Percentiles rank a stretch among this genome's conserved stretches.
Conservation (phyloP, 2,113 vertebrate genomes). For the Urocolius indicus region DNA sequence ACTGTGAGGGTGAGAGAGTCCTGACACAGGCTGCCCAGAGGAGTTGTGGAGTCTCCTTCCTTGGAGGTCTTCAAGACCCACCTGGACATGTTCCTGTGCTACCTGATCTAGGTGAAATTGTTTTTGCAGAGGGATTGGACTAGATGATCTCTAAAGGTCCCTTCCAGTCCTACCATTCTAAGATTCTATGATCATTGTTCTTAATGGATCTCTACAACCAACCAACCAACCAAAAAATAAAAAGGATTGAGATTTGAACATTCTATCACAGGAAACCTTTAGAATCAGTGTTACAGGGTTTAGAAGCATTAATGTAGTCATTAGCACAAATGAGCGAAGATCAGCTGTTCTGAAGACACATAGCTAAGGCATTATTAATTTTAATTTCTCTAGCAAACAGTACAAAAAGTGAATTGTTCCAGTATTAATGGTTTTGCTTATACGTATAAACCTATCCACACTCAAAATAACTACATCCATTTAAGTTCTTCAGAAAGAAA, state of each 20-base stretch:
- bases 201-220: not conserved
- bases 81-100: too few species aligned
- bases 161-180: too few species aligned
- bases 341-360: not conserved
- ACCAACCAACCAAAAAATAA: not conserved
- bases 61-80: too few species aligned
- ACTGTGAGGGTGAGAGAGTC: too few species aligned
- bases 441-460: not conserved
- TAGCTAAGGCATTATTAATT: not conserved
- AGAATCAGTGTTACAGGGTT: not conserved
- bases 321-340: not conserved
- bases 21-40: too few species aligned
- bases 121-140: too few species aligned
- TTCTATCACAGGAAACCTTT: not conserved
- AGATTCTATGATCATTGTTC: not conserved
- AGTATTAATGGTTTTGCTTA: not conserved
- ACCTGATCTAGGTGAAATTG: too few species aligned
- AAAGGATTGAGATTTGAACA: not conserved
- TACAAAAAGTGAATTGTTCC: not conserved
- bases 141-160: too few species aligned
- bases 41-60: too few species aligned
- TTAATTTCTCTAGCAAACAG: not conserved
- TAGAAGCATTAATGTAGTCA: not conserved
- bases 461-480: not conserved
- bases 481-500: not conserved